Base-by-base conservation (phyloP, 2,113 vertebrate genomes). In the Leucosticte australis region DNA sequence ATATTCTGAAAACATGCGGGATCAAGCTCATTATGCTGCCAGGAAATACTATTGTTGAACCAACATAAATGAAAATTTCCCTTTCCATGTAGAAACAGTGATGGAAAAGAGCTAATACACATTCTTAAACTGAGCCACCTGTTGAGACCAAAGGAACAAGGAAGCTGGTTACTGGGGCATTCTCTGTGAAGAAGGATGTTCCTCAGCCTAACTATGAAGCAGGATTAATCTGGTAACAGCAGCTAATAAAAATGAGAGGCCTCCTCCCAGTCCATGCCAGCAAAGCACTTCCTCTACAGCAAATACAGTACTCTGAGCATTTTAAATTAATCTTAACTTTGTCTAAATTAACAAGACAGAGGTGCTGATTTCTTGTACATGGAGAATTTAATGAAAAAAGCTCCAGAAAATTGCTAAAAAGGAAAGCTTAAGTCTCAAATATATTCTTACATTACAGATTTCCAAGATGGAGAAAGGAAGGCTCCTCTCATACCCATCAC, bases 341-440 rank as follows among this genome's bases (percentile, higher is more conserved):
- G 37, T 28, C 15, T 46, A 79, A 49, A 67, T 30, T 78, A 78
- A 62, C 11, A 21, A 56, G 9, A 69, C 4, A 24, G 10, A 47
- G 10, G 5, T 31, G 17, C 41, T 42, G 27, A 39, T 44, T 65
- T 63, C 42, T 63, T 53, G 27, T 3, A 78, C 0, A 0, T 4
- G 4, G 15, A 49, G 13, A 77, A 83, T 20, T 41, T 28, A 49
- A 76, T 41, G 24, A 46, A 68, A 81, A 91, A 39, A 21, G 4
- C 2, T 41, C 16, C 28, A 79, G 27, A 15, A 16, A 88, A 57
- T 11, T 39, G 6, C 19, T 57, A 33, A 44, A 52, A 81, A 62
- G 9, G 4, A 57, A 84, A 81, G 9, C 13, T 47, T 33, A 84
- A 74, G 8, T 33, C 27, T 44, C 23, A 11, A 65, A 67, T 42